Base-by-base conservation (phyloP, 1,140 invertebrate species). In the Leptopilina clavipes region DNA sequence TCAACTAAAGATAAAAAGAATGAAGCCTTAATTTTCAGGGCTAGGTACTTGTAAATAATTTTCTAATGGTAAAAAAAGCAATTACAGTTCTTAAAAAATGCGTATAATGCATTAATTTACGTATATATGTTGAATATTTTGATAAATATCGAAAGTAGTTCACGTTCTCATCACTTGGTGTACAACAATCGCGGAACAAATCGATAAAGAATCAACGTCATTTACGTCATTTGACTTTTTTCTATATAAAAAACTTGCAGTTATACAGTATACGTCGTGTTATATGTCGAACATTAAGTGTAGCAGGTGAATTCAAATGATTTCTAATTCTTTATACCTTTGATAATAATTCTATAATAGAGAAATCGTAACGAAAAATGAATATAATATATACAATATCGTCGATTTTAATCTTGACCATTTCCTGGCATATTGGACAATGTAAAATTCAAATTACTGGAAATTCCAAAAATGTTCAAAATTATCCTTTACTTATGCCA, bases 401-500 rank as follows among this genome's bases (percentile, higher is more conserved):
- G 7, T 31, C 22, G n/a, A 12, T 65, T n/a, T 31, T 65, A 65
- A 71, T 79, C 65, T 79, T 86, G 11, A 75, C 71, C 8, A 71
- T 85, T 75, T 72, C 82, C 52, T 79, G 84, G 11, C 76, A 82
- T 40, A 76, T 83, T 59, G 77, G 78, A 52, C 73, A 75, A 52
- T 87, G 86, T 70, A 8, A 8, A 9, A 40, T 40, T 40, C 37
- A 40, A 40, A 9, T 8, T 9, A 40, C 2, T 40, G 37, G 8
- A 40, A 40, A 40, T 40, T 40, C 37, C 0, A 78, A 85, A 6
- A 54, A 44, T 0, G 43, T 82, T 10, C 73, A 92, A 74, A 92
- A 91, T 71, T 95, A 92, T 86, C 89, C 93, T 14, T 89, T 95
- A 74, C 85, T 94, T 9, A 95, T 95, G 94, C 94, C 94, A 77